A percentile compares a stretch with the other conserved stretches of the same genome.
These are phyloP conservation scores for Drosophila subsilvestris DNA, from an alignment of 2,888 invertebrate genomes.

Conservation along the genomic window DNA sequence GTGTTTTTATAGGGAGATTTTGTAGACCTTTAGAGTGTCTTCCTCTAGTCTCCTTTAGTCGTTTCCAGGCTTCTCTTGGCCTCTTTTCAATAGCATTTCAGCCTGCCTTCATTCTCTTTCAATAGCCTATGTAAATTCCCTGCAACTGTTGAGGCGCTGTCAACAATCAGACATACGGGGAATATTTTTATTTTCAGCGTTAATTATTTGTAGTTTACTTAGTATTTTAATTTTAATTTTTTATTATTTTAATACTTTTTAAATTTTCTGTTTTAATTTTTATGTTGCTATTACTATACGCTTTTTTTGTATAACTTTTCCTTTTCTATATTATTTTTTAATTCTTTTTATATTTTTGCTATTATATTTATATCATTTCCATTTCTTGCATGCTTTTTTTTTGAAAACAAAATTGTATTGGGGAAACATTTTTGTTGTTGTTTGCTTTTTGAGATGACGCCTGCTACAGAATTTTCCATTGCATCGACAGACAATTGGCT, in stretches of 20 bases:
- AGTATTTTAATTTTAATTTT: too few species aligned
- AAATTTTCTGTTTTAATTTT: too few species aligned
- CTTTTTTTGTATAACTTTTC: too few species aligned
- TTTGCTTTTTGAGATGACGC: slow-evolving; percentile 56
- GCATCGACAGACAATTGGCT: slow-evolving; percentile 75
- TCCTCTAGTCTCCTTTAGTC: too few species aligned
- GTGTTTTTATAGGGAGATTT: slow-evolving; percentile 38
- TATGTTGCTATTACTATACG: too few species aligned
- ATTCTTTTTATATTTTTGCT: too few species aligned
- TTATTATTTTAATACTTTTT: too few species aligned
- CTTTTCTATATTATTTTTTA: too few species aligned
- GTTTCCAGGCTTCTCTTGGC: not conserved
- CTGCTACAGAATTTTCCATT: slow-evolving; percentile 72
- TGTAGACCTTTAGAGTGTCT: slow-evolving; percentile 3
- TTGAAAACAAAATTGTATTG: not conserved
- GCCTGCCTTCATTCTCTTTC: not conserved
- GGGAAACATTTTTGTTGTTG: slow-evolving; percentile 3
- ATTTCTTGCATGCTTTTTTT: not conserved
- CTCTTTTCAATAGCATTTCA: not conserved
- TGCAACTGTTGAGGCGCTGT: too few species aligned
- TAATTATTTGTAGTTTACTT: too few species aligned
- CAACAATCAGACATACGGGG: too few species aligned
- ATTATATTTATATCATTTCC: not conserved
- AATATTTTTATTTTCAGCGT: too few species aligned
- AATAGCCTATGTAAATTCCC: not conserved